Percentiles rank a stretch among this genome's conserved stretches.
Evolutionary conservation across 2,888 invertebrate genomes (phyloP).

Genomic region (Gryllus longicercus): DNA sequence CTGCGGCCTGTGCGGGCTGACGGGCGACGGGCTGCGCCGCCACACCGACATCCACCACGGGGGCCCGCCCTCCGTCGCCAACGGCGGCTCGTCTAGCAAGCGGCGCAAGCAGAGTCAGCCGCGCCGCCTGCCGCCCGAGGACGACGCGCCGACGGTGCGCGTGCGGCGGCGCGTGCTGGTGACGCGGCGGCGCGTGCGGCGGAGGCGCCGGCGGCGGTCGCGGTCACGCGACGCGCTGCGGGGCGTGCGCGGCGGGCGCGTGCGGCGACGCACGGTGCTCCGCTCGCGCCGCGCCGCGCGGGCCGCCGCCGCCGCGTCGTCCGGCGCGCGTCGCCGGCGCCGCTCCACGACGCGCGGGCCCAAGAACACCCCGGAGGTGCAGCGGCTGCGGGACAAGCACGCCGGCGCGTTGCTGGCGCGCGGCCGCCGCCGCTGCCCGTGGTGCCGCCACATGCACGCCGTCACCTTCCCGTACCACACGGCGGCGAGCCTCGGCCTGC

Average conservation of each 20-base stretch:
- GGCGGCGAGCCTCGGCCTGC: slow-evolving; percentile 50
- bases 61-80: slow-evolving; percentile 25
- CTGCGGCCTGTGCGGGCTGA: slow-evolving; percentile 40
- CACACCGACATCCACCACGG: slow-evolving; percentile 41
- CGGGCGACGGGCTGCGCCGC: slow-evolving; percentile 38
- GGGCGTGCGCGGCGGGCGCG: not conserved
- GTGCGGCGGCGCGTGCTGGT: not conserved
- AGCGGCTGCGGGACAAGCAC: not conserved
- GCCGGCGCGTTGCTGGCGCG: not conserved
- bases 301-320: not conserved
- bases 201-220: not conserved
- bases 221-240: not conserved
- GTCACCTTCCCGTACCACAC: slow-evolving; percentile 38
- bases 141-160: not conserved
- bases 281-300: not conserved
- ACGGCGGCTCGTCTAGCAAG: slow-evolving; percentile 25
- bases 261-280: not conserved
- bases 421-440: not conserved
- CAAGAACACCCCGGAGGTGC: not conserved
- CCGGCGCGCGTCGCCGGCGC: not conserved
- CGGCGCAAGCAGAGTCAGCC: not conserved
- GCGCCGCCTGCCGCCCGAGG: not conserved
- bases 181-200: not conserved
- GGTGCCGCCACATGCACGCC: not conserved
- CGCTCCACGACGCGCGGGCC: not conserved